phyloP scores from a whole-genome alignment of 1,140 invertebrate species.

The Phymastichus coffea region DNA sequence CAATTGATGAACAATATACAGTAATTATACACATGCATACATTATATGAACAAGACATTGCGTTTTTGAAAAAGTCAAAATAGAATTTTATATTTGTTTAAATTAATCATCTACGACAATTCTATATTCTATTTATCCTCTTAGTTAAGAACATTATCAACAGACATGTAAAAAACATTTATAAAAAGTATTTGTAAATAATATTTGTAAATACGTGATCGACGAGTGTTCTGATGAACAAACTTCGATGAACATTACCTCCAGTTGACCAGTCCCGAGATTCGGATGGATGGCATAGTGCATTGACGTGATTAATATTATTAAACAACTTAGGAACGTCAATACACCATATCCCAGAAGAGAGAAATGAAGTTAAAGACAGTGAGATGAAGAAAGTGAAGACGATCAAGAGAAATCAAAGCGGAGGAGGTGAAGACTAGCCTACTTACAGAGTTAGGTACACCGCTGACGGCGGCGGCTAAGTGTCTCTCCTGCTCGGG shows the following conservation, averaged over 20 bases:
- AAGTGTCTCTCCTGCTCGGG: slow-evolving; percentile 57
- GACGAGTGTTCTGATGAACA: background rate
- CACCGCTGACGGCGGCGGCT: slow-evolving; percentile 55
- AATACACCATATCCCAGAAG: background rate
- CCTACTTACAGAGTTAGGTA: slow-evolving; percentile 58
- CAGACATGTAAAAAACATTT: too few relatives aligned
- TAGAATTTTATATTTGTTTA: too few relatives aligned
- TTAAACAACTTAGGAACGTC: background rate
- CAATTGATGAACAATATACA: too few relatives aligned
- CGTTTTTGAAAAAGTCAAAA: too few relatives aligned
- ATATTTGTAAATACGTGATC: background rate
- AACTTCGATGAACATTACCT: background rate
- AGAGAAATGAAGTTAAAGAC: background rate
- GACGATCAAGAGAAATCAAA: background rate
- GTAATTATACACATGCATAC: too few relatives aligned
- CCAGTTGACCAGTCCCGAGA: slow-evolving; percentile 18
- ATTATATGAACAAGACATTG: too few relatives aligned
- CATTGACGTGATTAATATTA: background rate
- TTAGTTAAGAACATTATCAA: too few relatives aligned
- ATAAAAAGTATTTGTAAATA: background rate
- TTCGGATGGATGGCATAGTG: background rate
- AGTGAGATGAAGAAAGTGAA: background rate
- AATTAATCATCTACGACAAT: too few relatives aligned
- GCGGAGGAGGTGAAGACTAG: slow-evolving; percentile 16
- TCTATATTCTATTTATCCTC: too few relatives aligned